Conservation (phyloP, 2,797 vertebrate species). For the Danio albolineatus region DNA sequence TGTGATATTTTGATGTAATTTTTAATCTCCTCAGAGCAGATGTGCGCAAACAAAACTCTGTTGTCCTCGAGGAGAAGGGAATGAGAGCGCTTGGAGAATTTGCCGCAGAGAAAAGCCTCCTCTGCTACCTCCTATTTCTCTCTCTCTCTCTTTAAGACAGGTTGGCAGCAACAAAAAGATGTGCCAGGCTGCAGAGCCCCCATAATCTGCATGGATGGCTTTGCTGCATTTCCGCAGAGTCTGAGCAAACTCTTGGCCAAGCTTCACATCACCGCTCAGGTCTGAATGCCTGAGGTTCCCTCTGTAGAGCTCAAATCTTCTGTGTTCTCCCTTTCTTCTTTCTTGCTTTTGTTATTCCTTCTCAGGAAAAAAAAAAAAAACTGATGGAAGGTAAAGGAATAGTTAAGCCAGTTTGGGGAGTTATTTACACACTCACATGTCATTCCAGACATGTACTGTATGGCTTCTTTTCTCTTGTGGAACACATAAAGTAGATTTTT, state of each 20-base stretch:
- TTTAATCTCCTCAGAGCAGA: constrained; percentile 46
- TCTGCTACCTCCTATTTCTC: constrained; percentile 26
- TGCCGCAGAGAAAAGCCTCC: constrained; percentile 46
- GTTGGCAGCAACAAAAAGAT: constrained; percentile 71
- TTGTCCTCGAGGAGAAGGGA: constrained; percentile 24
- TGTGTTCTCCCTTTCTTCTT: not conserved
- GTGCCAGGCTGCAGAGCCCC: constrained; percentile 64
- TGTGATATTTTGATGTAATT: constrained; percentile 47
- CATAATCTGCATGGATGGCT: constrained; percentile 71
- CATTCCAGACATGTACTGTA: constrained; percentile 1
- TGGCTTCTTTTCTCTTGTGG: not conserved
- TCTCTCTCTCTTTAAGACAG: constrained; percentile 62
- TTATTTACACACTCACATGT: not conserved
- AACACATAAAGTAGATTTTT: not conserved
- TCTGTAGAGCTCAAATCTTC: constrained; percentile 55
- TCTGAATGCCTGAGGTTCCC: constrained; percentile 68
- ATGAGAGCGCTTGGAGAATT: constrained; percentile 40
- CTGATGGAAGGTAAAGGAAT: not conserved
- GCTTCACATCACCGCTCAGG: constrained; percentile 59
- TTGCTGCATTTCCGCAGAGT: constrained; percentile 65
- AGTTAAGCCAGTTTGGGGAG: not conserved
- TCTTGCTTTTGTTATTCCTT: not conserved
- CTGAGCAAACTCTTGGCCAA: constrained; percentile 71
- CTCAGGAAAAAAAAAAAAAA: constrained; percentile 20
- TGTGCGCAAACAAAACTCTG: constrained; percentile 41